Conservation (phyloP, 2,888 invertebrate genomes). For the Archips xylosteana region DNA sequence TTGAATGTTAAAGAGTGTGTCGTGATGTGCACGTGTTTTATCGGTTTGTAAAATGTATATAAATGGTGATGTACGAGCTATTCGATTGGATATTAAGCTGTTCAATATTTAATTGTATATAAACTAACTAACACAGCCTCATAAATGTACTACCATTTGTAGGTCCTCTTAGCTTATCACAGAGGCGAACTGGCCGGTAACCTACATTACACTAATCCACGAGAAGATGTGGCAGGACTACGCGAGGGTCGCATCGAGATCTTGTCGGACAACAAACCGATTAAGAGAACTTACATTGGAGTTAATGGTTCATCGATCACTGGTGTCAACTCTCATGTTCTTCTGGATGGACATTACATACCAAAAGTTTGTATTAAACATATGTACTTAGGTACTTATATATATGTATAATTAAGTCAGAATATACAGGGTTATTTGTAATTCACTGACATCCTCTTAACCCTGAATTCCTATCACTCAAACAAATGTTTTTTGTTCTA, state of each 20-base stretch:
- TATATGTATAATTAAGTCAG: no score
- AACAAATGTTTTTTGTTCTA: no score
- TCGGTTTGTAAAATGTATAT: no score
- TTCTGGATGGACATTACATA: constrained; percentile 66
- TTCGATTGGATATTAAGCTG: no score
- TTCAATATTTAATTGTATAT: no score
- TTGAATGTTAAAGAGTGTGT: no score
- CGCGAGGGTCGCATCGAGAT: constrained; percentile 83
- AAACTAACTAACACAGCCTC: no score
- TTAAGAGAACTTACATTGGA: constrained; percentile 79
- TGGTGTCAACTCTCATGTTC: constrained; percentile 66
- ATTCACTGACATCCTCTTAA: no score
- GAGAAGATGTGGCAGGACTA: constrained; percentile 78
- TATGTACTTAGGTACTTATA: not conserved
- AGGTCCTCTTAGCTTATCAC: constrained; percentile 87
- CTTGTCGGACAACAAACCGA: constrained; percentile 83
- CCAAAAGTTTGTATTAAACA: constrained; percentile 58
- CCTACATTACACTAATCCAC: constrained; percentile 87
- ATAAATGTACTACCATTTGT: constrained; percentile 45
- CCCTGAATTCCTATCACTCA: no score
- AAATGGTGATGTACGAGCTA: no score
- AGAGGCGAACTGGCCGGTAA: constrained; percentile 89
- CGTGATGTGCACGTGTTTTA: no score
- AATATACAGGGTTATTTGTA: no score
- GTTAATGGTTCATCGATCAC: constrained; percentile 67